Evolutionary conservation across 30 jellyfish, hydroid and myxozoan species (phyloP).

Genomic region (Aurelia sp.): DNA sequence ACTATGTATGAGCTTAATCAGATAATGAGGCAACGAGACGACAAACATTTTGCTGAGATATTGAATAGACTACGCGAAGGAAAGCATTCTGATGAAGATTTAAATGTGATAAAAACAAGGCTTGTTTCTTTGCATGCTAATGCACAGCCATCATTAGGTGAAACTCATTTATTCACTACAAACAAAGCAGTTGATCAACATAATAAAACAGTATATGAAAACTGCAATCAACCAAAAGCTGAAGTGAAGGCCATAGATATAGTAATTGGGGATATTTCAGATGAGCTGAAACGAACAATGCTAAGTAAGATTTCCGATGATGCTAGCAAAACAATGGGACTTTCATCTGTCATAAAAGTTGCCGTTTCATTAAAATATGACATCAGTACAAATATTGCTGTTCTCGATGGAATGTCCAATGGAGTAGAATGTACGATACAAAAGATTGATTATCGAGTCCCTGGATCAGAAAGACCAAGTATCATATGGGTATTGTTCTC

Average conservation of each 20-base stretch:
- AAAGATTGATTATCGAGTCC: slow-evolving; percentile 16
- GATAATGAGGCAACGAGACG: neutral
- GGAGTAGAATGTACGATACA: slow-evolving; percentile 45
- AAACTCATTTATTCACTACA: slow-evolving; percentile 13
- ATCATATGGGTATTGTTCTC: slow-evolving; percentile 28
- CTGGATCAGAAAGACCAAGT: slow-evolving; percentile 16
- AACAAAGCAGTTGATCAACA: slow-evolving; percentile 14
- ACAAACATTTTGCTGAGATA: neutral
- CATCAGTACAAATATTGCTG: slow-evolving; percentile 1
- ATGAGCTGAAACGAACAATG: neutral
- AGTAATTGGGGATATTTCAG: slow-evolving; percentile 1
- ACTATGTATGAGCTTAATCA: too few species aligned
- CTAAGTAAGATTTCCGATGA: slow-evolving; percentile 6
- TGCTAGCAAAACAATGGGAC: slow-evolving; percentile 18
- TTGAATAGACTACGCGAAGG: slow-evolving; percentile 10
- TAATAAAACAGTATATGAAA: neutral
- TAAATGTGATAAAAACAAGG: neutral
- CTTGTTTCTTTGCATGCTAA: neutral
- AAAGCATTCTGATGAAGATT: neutral
- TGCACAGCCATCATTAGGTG: neutral
- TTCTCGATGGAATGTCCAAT: slow-evolving; percentile 23
- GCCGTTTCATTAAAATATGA: slow-evolving; percentile 15
- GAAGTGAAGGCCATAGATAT: slow-evolving; percentile 2
- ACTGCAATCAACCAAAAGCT: neutral
- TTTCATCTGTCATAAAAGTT: neutral